Percentiles rank a stretch among this genome's conserved stretches.
phyloP scores from a whole-genome alignment of 1,140 invertebrate species.

The Eurosta solidaginis region DNA sequence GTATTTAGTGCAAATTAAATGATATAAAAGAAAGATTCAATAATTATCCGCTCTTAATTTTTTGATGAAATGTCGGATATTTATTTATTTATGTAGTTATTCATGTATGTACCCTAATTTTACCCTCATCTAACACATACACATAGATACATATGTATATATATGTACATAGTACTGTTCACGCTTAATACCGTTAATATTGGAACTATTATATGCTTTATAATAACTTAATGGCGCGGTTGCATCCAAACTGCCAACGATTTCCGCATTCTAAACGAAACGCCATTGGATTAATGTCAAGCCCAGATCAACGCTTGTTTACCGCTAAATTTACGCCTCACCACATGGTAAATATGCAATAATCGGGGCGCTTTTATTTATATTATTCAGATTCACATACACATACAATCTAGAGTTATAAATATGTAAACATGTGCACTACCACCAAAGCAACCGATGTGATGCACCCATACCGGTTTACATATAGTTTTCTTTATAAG shows the following conservation, averaged over 20 bases:
- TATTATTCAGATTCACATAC: background rate
- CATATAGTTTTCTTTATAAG: background rate
- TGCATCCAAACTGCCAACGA: background rate
- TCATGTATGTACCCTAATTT: too few species aligned
- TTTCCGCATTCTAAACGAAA: conserved; percentile 19
- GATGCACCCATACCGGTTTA: background rate
- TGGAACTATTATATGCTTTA: conserved; percentile 2
- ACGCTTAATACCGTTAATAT: conserved; percentile 16
- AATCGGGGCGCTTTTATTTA: background rate
- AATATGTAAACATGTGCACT: background rate
- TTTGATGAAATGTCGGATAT: too few species aligned
- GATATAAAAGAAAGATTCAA: too few species aligned
- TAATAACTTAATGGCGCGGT: background rate
- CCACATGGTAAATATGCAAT: background rate
- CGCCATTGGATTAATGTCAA: conserved; percentile 37
- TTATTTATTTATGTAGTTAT: too few species aligned
- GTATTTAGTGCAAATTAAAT: too few species aligned
- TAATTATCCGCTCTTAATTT: too few species aligned
- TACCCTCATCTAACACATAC: too few species aligned
- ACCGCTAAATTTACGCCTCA: conserved; percentile 40
- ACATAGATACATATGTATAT: background rate
- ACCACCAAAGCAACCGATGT: too few species aligned
- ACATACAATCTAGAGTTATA: background rate
- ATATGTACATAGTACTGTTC: background rate
- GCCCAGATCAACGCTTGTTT: conserved; percentile 32